phyloP scores from a whole-genome alignment of 1,140 invertebrate species.

The Drosophila sechellia region DNA sequence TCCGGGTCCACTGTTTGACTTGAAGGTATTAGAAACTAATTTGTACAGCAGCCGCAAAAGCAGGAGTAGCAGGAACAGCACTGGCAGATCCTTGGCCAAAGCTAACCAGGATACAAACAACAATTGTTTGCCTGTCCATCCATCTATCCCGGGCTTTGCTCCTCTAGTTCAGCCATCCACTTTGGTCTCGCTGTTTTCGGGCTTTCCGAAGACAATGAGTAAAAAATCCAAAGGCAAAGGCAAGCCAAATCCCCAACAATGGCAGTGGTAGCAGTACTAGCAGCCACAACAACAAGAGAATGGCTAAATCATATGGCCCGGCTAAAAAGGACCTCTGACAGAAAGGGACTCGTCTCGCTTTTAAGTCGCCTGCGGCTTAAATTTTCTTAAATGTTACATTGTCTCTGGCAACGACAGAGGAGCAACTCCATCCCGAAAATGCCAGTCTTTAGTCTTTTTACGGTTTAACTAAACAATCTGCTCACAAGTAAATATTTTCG shows the following conservation, averaged over 20 bases:
- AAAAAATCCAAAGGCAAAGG: constrained; percentile 42
- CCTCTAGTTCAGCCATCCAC: constrained; percentile 41
- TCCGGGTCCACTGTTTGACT: constrained; percentile 69
- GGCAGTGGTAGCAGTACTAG: constrained; percentile 1
- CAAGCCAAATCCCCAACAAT: constrained; percentile 66
- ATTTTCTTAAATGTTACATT: constrained; percentile 80
- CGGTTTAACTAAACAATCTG: constrained; percentile 79
- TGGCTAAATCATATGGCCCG: constrained; percentile 70
- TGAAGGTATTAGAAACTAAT: constrained; percentile 83
- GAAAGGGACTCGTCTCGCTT: constrained; percentile 63
- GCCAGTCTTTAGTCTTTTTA: constrained; percentile 76
- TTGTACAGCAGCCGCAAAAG: constrained; percentile 66
- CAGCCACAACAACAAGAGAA: constrained; percentile 15
- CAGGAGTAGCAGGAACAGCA: constrained; percentile 41
- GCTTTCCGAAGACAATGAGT: constrained; percentile 40
- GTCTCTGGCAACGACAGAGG: constrained; percentile 51
- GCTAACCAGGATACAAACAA: constrained; percentile 74
- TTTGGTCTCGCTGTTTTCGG: constrained; percentile 41
- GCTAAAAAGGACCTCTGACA: constrained; percentile 27
- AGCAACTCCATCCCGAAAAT: constrained; percentile 29
- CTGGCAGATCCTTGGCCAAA: constrained; percentile 26
- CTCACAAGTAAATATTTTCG: constrained; percentile 80
- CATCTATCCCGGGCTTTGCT: constrained; percentile 67
- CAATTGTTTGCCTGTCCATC: constrained; percentile 74
- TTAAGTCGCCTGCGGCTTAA: constrained; percentile 80